A percentile compares a stretch with the other conserved stretches of the same genome.
phyloP scores from a whole-genome alignment of 2,113 vertebrate species.

The Nibea coibor region DNA sequence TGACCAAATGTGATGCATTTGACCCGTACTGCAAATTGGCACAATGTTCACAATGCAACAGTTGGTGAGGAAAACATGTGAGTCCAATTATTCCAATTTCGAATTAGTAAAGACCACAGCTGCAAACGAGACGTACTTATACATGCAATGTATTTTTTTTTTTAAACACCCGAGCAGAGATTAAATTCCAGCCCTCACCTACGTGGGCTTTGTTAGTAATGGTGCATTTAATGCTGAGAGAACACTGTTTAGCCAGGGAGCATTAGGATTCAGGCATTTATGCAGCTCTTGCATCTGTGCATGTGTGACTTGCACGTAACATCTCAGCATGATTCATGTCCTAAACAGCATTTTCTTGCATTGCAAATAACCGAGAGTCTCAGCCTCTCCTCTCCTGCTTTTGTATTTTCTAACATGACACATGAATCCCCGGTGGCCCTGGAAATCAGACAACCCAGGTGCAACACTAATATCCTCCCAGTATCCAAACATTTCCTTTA shows the following conservation, averaged over 20 bases:
- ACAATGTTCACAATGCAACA: neutral
- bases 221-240: conserved; percentile 21
- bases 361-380: conserved; percentile 58
- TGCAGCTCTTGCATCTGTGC: conserved; percentile 38
- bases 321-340: conserved; percentile 86
- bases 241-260: conserved; percentile 27
- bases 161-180: neutral
- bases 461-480: conserved; percentile 94
- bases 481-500: conserved; percentile 99
- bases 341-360: conserved; percentile 85
- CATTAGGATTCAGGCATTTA: conserved; percentile 46
- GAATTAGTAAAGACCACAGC: neutral
- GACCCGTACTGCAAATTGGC: neutral
- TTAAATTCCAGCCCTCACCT: conserved; percentile 6
- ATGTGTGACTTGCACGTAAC: conserved; percentile 60
- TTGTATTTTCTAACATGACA: conserved; percentile 87
- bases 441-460: conserved; percentile 92
- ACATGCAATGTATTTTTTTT: neutral
- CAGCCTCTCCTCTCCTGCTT: conserved; percentile 72
- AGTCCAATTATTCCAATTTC: conserved; percentile 1
- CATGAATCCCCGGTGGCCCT: conserved; percentile 92
- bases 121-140: conserved; percentile 5
- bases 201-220: conserved; percentile 21
- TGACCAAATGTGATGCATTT: neutral
- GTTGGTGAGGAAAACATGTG: too few relatives aligned